Evolutionary conservation across 2,113 vertebrate genomes (phyloP), one percentile per base, ranked within the genome.

Genomic region (Mesoclemmys tuberculata): DNA sequence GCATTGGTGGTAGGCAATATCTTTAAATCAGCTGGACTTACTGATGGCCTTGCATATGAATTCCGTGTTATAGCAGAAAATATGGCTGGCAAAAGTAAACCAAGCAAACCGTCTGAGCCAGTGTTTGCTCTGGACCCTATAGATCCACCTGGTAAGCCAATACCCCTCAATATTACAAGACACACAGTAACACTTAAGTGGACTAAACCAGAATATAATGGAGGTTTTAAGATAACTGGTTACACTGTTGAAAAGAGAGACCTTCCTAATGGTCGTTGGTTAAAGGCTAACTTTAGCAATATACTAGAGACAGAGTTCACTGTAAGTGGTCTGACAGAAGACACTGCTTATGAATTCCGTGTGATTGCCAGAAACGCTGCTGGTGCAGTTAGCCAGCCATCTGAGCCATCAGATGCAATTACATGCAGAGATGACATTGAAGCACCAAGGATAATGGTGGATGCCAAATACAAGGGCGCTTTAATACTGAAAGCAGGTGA

Each of bases 191-290:
- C 99, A 79, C 98, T 99, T 96, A 98, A 99, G 94, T 99, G 99
- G 99, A 98, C 98, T 91, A 99, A 99, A 95, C 99, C 99, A 91
- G 99, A 99, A 95, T 99, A 99, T 92, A 99, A 99, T 87, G 99
- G 99, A 95, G 99, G 99, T 54, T 99, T 99, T 97, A 99, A 99
- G 97, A 99, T 99, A 95, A 99, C 99, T 87, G 99, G 99, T 89
- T 99, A 99, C 71, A 98, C 98, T 4, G 99, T 99, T 93, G 99
- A 99, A 97, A 99, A 99, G 97, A 99, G 98, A 98, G 99, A 99
- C 94, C 97, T 99, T 93, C 99, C 99, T 88, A 96, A 98, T 92
- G 99, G 99, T 56, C 99, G 99, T 64, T 99, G 99, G 99, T 98
- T 99, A 29, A 99, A 99, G 96, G 99, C 99, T 91, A 99, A 99